Evolutionary conservation across 1,140 invertebrate species (phyloP).

Genomic region (Sycophaga agraensis): DNA sequence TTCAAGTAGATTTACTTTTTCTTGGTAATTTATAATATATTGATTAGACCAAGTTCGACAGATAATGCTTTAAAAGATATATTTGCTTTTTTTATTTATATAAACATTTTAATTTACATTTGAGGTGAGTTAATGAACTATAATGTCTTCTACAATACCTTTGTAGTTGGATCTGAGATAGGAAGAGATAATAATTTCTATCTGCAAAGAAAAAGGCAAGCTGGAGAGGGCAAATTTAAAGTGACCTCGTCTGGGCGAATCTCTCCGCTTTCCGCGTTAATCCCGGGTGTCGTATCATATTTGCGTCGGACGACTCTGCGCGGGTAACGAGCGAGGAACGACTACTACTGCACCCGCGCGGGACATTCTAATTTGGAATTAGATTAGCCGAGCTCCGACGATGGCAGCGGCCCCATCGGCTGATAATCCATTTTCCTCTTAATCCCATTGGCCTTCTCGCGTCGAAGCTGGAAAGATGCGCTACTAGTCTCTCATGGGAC

Average conservation of each 20-base stretch:
- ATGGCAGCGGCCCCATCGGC: constrained; percentile 26
- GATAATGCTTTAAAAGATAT: too few species aligned
- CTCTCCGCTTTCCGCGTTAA: constrained; percentile 21
- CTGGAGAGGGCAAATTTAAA: neutral
- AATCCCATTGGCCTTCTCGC: constrained; percentile 33
- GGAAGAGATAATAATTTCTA: too few species aligned
- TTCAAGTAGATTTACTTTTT: too few species aligned
- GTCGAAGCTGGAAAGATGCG: constrained; percentile 10
- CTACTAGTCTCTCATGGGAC: neutral
- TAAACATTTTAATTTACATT: too few species aligned
- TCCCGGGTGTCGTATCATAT: constrained; percentile 26
- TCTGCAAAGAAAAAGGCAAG: too few species aligned
- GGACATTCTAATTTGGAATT: constrained; percentile 36
- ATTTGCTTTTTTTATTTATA: too few species aligned
- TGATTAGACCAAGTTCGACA: too few species aligned
- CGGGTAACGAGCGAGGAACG: constrained; percentile 19
- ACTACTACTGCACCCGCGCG: constrained; percentile 1
- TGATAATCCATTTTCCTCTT: constrained; percentile 39
- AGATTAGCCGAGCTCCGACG: constrained; percentile 32
- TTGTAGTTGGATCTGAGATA: too few species aligned
- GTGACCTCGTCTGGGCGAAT: neutral
- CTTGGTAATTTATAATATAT: too few species aligned
- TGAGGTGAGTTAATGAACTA: too few species aligned
- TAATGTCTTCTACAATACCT: too few species aligned
- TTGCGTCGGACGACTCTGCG: constrained; percentile 20